A percentile compares a stretch with the other conserved stretches of the same genome.
These are phyloP conservation scores for Clepsis dumicolana DNA, from an alignment of 2,888 invertebrate genomes.

Conservation along the genomic window DNA sequence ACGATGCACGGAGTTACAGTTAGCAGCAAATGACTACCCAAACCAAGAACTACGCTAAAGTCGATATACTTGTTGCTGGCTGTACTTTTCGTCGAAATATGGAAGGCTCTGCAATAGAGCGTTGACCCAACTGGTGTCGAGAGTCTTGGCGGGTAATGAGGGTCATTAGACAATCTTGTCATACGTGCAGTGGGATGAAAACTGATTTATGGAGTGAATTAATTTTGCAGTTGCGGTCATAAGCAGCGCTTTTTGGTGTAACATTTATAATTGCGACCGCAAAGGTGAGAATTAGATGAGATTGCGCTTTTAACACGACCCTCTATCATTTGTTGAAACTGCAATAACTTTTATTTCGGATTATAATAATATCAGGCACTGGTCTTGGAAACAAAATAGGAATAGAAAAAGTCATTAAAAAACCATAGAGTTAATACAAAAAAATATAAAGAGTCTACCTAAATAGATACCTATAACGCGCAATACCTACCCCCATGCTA, in stretches of 20 bases:
- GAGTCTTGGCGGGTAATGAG: conserved; percentile 35
- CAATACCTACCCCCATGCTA: too few species aligned
- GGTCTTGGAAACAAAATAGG: too few species aligned
- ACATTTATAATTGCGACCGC: conserved; percentile 3
- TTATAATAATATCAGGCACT: too few species aligned
- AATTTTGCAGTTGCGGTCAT: conserved; percentile 15
- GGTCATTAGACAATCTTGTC: conserved; percentile 40
- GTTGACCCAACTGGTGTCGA: conserved; percentile 39
- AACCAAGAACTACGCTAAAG: neutral
- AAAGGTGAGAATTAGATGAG: neutral
- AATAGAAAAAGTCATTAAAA: neutral
- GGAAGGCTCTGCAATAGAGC: conserved; percentile 31
- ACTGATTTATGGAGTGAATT: conserved; percentile 24
- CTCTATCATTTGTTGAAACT: neutral
- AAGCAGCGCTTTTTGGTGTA: neutral
- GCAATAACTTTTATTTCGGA: neutral
- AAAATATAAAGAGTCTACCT: neutral
- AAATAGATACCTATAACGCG: too few species aligned
- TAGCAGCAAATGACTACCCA: neutral
- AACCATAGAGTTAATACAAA: neutral
- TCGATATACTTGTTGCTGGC: neutral
- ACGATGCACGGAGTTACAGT: conserved; percentile 14
- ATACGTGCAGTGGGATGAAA: conserved; percentile 22
- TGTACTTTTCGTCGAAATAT: conserved; percentile 33
- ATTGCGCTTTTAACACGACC: neutral